These are phyloP conservation scores for Cyanoderma ruficeps DNA, from an alignment of 2,113 vertebrate genomes.

Conservation along the genomic window DNA sequence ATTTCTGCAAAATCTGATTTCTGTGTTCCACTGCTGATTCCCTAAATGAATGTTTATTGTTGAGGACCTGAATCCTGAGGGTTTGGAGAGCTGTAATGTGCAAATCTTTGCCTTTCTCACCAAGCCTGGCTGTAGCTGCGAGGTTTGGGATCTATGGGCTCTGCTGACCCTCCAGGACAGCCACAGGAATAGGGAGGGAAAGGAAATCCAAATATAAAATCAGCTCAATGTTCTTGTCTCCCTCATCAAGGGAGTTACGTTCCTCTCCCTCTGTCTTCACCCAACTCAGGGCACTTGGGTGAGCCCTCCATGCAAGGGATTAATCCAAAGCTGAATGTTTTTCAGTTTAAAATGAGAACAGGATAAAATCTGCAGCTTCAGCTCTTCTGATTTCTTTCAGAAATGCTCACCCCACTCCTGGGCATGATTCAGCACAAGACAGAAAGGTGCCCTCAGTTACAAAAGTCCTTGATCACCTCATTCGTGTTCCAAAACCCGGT, in stretches of 20 bases:
- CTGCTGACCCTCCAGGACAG: background rate
- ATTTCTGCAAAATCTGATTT: background rate
- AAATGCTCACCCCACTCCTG: background rate
- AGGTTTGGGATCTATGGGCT: background rate
- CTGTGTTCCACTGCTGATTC: background rate
- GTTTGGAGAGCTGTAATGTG: background rate
- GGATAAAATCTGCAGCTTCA: background rate
- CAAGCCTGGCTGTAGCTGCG: background rate
- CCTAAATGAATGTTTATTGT: background rate
- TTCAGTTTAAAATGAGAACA: background rate
- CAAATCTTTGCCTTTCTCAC: background rate
- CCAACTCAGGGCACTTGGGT: background rate
- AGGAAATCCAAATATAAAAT: conserved; percentile 13
- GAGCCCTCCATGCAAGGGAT: background rate
- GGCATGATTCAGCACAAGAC: background rate
- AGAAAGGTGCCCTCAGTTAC: background rate
- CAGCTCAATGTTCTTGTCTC: background rate
- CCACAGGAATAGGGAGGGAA: background rate
- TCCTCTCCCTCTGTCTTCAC: background rate
- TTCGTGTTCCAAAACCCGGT: fast-evolving
- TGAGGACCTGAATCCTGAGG: background rate
- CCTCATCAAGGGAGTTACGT: background rate
- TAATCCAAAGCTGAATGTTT: background rate
- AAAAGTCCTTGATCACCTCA: fast-evolving
- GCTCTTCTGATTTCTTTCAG: background rate